Evolutionary conservation across 2,888 invertebrate genomes (phyloP).

Genomic region (Drosophila anomalipes): DNA sequence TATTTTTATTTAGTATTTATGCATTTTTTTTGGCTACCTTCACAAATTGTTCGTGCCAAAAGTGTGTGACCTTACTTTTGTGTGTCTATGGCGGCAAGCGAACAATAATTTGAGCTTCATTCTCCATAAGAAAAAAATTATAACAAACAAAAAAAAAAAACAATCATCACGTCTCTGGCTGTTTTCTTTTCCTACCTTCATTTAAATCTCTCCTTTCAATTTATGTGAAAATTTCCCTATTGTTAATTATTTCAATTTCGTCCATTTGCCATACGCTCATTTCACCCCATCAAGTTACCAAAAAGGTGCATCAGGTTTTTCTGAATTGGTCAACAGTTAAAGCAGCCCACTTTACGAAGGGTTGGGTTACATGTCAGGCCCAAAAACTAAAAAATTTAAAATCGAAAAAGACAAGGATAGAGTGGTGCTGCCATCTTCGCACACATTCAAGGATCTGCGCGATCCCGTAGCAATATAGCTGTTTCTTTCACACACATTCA

Average conservation of each 20-base stretch:
- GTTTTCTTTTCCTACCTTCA: too few species aligned
- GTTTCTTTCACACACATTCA: too few species aligned
- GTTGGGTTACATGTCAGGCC: too few species aligned
- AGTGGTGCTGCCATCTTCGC: too few species aligned
- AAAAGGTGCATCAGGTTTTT: too few species aligned
- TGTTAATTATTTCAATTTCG: neutral
- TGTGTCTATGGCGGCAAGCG: neutral
- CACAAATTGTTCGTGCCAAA: neutral
- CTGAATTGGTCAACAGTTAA: too few species aligned
- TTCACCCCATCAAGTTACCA: too few species aligned
- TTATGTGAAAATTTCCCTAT: neutral
- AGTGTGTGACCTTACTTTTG: neutral
- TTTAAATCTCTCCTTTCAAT: neutral
- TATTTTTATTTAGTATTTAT: conserved; percentile 6
- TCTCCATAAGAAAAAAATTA: neutral
- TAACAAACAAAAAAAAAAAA: neutral
- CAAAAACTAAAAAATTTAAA: too few species aligned
- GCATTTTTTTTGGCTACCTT: neutral
- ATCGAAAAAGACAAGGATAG: too few species aligned
- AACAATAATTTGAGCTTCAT: neutral
- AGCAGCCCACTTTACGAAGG: too few species aligned
- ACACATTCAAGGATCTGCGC: too few species aligned
- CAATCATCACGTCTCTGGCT: neutral
- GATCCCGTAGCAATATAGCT: too few species aligned
- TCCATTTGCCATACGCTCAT: neutral